A percentile compares a stretch with the other conserved stretches of the same genome.
Conservation (phyloP, 2,113 vertebrate genomes). For the Osmerus eperlanus region DNA sequence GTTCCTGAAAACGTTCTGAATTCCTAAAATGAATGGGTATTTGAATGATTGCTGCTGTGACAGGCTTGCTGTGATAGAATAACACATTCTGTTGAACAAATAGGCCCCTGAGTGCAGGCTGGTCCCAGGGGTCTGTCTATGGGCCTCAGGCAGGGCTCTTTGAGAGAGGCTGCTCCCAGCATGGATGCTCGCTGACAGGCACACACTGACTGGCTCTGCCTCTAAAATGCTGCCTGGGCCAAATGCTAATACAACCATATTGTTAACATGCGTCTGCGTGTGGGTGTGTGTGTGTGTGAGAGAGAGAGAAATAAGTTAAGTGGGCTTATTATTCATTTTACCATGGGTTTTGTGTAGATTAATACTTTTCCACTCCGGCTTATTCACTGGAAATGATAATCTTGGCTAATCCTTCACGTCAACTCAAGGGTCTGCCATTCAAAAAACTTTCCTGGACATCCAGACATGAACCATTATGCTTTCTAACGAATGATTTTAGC, state of each 20-base stretch:
- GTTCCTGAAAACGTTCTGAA: conserved; percentile 8
- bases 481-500: conserved; percentile 23
- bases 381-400: conserved; percentile 51
- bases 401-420: conserved; percentile 43
- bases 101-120: conserved; percentile 72
- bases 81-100: conserved; percentile 79
- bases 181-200: conserved; percentile 58
- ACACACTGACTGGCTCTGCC: conserved; percentile 53
- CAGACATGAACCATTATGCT: conserved; percentile 14
- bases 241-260: conserved; percentile 40
- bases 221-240: conserved; percentile 22
- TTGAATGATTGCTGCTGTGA: conserved; percentile 77
- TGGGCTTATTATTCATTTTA: conserved; percentile 37
- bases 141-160: conserved; percentile 69
- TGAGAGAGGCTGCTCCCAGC: conserved; percentile 66
- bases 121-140: conserved; percentile 72
- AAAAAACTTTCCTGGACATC: conserved; percentile 9
- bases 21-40: conserved; percentile 69
- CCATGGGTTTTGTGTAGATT: conserved; percentile 25
- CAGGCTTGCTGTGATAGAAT: conserved; percentile 75
- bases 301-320: not conserved
- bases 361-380: conserved; percentile 39
- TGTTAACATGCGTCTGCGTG: conserved; percentile 36
- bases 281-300: conserved; percentile 10
- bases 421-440: conserved; percentile 19